Percentiles rank a stretch among this genome's conserved stretches.
phyloP scores from a whole-genome alignment of 1,140 invertebrate species.

The Ceratoteleas bidentatus region DNA sequence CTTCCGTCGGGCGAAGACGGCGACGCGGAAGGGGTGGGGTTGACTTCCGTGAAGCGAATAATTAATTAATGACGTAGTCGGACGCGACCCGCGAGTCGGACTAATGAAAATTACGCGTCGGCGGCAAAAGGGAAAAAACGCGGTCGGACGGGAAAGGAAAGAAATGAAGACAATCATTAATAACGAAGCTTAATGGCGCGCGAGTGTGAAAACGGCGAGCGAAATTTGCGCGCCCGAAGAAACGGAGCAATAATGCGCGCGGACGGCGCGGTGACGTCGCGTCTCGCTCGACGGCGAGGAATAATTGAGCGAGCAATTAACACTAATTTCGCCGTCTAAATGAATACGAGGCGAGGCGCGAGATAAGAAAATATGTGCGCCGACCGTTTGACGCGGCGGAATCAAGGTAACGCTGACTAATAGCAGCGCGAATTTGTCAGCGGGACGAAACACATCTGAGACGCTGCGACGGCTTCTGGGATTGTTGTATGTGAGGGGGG shows the following conservation, averaged over 20 bases:
- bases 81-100: constrained; percentile 21
- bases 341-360: constrained; percentile 42
- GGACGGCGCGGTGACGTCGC: constrained; percentile 61
- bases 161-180: constrained; percentile 71
- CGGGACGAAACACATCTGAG: neutral
- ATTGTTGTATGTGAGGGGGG: no score
- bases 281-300: constrained; percentile 54
- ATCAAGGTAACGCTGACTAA: constrained; percentile 64
- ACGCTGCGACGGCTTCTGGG: no score
- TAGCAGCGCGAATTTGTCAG: constrained; percentile 49
- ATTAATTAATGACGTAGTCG: constrained; percentile 63
- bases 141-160: constrained; percentile 31
- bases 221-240: constrained; percentile 63
- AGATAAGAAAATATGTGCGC: constrained; percentile 64
- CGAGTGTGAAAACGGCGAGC: constrained; percentile 54
- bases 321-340: constrained; percentile 63
- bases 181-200: constrained; percentile 68
- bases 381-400: constrained; percentile 53
- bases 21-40: constrained; percentile 17
- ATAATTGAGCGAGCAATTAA: constrained; percentile 67
- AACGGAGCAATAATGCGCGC: constrained; percentile 58
- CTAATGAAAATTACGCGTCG: constrained; percentile 61
- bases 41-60: constrained; percentile 57
- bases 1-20: constrained; percentile 33
- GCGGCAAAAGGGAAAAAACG: constrained; percentile 21